Conservation (phyloP, 2,888 invertebrate genomes). For the Tetragonula carbonaria region DNA sequence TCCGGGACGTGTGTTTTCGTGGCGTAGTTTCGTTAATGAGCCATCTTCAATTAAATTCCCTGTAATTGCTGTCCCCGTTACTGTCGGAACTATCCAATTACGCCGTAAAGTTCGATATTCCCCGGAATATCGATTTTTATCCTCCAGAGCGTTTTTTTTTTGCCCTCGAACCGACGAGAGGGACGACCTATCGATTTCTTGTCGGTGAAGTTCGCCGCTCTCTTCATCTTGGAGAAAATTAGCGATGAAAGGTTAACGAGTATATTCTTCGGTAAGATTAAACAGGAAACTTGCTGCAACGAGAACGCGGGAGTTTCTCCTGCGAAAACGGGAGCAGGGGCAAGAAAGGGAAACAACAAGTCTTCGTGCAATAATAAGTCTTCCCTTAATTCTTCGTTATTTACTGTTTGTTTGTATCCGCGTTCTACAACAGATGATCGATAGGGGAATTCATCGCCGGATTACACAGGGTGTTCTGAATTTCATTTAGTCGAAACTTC, state of each 20-base stretch:
- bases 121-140: background rate
- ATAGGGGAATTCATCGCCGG: background rate
- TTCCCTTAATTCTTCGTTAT: background rate
- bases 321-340: background rate
- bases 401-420: background rate
- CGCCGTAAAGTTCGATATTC: background rate
- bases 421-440: background rate
- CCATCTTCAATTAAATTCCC: slow-evolving; percentile 12
- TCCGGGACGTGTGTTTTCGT: background rate
- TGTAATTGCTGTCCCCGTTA: background rate
- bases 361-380: slow-evolving; percentile 1
- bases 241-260: background rate
- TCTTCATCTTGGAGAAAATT: background rate
- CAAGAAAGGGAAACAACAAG: background rate
- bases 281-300: background rate
- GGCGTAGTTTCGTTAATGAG: slow-evolving; percentile 7
- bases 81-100: background rate
- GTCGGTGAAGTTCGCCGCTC: background rate
- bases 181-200: background rate
- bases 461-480: background rate
- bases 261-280: background rate
- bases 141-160: background rate
- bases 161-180: background rate
- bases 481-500: too few species aligned
- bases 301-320: background rate